These are phyloP conservation scores for Turdus rufiventris DNA, from an alignment of 2,113 vertebrate species.

Conservation along the genomic window DNA sequence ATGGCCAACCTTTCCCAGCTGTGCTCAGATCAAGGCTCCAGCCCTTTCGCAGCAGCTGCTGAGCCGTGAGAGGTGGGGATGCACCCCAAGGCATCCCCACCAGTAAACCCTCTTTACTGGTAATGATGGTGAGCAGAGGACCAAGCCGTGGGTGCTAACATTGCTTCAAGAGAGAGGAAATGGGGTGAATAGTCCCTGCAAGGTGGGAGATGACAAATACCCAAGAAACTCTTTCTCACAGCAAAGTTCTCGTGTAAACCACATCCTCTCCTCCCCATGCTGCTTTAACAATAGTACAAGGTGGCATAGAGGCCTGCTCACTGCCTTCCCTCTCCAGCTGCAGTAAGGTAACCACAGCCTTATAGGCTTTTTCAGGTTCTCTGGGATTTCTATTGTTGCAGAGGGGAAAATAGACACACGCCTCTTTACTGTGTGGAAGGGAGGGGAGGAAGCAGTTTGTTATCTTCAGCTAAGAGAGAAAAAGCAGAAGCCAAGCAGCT, in stretches of 20 bases:
- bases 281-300: background rate
- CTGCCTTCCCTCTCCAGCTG: fast-evolving
- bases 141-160: background rate
- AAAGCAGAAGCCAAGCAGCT: background rate
- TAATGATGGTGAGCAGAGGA: background rate
- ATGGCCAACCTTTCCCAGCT: background rate
- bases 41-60: background rate
- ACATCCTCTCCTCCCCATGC: conserved; percentile 12
- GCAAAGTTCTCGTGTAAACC: background rate
- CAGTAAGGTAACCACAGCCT: background rate
- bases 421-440: background rate
- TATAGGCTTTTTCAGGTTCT: fast-evolving
- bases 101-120: background rate
- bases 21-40: background rate
- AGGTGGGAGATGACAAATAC: background rate
- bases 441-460: background rate
- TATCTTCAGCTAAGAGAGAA: background rate
- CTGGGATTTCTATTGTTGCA: background rate
- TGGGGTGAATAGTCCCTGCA: fast-evolving
- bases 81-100: background rate
- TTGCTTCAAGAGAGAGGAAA: background rate
- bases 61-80: background rate
- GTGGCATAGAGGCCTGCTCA: fast-evolving
- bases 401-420: fast-evolving
- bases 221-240: background rate